Evolutionary conservation across 2,113 vertebrate genomes (phyloP), one percentile per base, ranked within the genome.

Genomic region (Gopherus evgoodei): DNA sequence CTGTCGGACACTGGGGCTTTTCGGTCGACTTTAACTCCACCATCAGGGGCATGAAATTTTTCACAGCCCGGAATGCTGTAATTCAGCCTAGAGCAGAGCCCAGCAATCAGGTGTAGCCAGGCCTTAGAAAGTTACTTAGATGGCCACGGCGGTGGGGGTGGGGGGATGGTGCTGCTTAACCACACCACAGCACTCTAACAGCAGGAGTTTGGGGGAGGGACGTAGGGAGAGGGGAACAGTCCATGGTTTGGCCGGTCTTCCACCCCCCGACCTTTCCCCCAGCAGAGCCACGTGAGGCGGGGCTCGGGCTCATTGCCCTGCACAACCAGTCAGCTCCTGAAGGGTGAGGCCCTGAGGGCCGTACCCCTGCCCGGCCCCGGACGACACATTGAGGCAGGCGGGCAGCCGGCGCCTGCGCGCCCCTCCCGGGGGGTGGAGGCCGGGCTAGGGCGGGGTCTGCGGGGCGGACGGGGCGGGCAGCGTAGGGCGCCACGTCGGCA

Each of bases 401-500:
- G 65, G 35, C 62, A 13, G 29, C 24, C 13, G 57, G 86, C 38
- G 81, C 89, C 72, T 86, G 91, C 90, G 80, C 78, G 81, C 86
- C 84, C 88, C 86, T 86, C 12, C 17, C 17, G 80, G 59, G 35
- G 79, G 83, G 24, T 10, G 84, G 81, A 27, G 69, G 81, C 72
- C 56, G 52, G 69, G 25, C 93, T 87, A 97, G 97, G 95, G 95
- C 94, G 95, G 95, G 93, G 88, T 93, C 38, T 47, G 50, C 83
- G 72, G 88, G 69, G 88, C 79, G 91, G 94, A 83, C 87, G 94
- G 88, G 89, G 94, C 85, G 92, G 97, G 96, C 92, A 88, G 96
- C 96, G 96, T 94, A 89, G 91, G 97, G 96, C 98, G 98, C 98
- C 98, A 98, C 98, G 98, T 98, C 98, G 96, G 97, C 98, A 98